These are phyloP conservation scores for Coendou prehensilis DNA, from an alignment of 2,797 vertebrate species.

Conservation along the genomic window DNA sequence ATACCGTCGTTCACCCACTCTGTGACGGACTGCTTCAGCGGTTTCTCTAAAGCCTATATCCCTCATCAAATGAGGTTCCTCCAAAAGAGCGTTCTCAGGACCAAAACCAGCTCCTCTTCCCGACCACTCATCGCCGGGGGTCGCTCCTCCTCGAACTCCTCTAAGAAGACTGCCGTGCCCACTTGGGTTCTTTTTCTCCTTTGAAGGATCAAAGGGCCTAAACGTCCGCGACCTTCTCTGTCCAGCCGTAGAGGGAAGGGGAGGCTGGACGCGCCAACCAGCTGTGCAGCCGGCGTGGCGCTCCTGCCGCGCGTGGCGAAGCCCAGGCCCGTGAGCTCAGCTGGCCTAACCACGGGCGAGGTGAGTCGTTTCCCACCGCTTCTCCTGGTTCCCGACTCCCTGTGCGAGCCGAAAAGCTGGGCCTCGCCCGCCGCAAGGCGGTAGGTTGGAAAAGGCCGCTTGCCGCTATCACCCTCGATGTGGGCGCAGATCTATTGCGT, in stretches of 20 bases:
- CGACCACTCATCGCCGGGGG: too few species aligned
- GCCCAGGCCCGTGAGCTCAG: not conserved
- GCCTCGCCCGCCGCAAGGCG: rapidly evolving
- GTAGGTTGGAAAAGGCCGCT: rapidly evolving
- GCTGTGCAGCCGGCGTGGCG: too few species aligned
- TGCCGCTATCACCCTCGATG: rapidly evolving
- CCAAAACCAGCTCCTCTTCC: too few species aligned
- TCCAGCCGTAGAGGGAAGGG: not conserved
- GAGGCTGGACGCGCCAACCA: not conserved
- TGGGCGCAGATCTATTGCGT: not conserved
- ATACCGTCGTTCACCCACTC: too few species aligned
- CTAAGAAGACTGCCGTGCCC: too few species aligned
- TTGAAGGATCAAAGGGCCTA: too few species aligned
- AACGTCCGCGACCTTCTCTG: not conserved
- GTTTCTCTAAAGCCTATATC: too few species aligned
- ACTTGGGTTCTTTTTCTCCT: too few species aligned
- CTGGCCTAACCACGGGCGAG: not conserved
- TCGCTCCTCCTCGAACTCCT: too few species aligned
- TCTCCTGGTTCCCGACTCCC: not conserved
- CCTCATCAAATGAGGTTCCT: too few species aligned
- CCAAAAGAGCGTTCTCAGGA: too few species aligned
- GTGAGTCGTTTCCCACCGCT: not conserved
- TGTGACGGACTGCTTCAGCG: too few species aligned
- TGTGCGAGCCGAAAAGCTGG: rapidly evolving
- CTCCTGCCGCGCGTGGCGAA: not conserved